Evolutionary conservation across 2,888 invertebrate species (phyloP).

Genomic region (Baronia brevicornis): DNA sequence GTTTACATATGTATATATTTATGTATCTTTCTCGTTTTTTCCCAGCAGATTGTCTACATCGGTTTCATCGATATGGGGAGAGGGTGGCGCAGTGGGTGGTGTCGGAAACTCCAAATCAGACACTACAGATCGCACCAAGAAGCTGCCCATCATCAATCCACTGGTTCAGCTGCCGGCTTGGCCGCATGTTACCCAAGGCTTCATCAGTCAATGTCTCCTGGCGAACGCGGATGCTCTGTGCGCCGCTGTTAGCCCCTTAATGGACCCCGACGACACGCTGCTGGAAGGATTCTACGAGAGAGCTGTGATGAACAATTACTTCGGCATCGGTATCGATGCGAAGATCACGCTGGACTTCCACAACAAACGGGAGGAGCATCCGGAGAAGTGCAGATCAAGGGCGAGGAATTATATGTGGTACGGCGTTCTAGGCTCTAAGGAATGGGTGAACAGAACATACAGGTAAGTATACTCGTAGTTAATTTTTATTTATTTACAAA

Average conservation of each 20-base stretch:
- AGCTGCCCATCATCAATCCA: constrained; percentile 92
- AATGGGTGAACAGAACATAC: constrained; percentile 91
- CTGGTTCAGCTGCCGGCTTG: constrained; percentile 90
- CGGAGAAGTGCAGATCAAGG: constrained; percentile 95
- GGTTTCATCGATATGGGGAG: constrained; percentile 71
- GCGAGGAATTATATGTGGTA: constrained; percentile 98
- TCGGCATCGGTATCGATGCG: constrained; percentile 98
- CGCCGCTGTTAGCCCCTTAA: constrained; percentile 95
- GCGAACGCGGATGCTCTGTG: constrained; percentile 97
- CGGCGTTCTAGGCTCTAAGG: constrained; percentile 86
- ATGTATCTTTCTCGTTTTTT: constrained; percentile 11
- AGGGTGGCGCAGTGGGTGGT: constrained; percentile 40
- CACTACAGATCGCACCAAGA: constrained; percentile 78
- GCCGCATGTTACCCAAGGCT: constrained; percentile 88
- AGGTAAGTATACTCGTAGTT: constrained; percentile 75
- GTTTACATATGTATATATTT: too few species aligned
- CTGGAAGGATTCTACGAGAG: constrained; percentile 93
- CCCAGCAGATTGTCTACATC: constrained; percentile 64
- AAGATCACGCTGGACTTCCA: constrained; percentile 98
- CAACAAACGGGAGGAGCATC: constrained; percentile 96
- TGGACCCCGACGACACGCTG: constrained; percentile 93
- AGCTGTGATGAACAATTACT: constrained; percentile 99
- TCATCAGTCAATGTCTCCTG: constrained; percentile 95
- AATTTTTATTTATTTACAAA: too few species aligned
- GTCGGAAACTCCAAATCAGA: constrained; percentile 52